These are phyloP conservation scores for Ecdyonurus torrentis DNA, from an alignment of 2,888 invertebrate species.

Conservation along the genomic window DNA sequence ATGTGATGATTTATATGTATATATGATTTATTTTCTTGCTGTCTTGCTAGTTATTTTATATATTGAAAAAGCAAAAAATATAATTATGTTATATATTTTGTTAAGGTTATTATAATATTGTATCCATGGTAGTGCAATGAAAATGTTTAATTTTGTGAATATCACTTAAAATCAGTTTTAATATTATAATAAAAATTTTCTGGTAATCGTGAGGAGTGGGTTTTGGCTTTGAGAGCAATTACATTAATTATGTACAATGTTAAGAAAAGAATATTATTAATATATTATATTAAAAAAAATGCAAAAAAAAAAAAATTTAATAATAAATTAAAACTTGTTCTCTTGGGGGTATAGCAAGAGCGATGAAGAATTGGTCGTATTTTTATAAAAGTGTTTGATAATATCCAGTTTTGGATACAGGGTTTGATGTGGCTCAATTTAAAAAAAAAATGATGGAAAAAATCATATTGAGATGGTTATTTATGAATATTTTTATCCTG, in stretches of 20 bases:
- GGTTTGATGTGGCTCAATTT: neutral
- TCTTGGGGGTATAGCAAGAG: neutral
- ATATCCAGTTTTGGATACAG: neutral
- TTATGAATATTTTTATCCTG: neutral
- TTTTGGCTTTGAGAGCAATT: conserved; percentile 4
- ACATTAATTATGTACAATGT: conserved; percentile 3
- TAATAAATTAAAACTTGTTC: neutral
- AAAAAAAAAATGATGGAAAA: too few species aligned
- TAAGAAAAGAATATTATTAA: neutral
- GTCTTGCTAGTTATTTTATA: neutral
- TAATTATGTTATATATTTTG: neutral
- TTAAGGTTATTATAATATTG: too few species aligned
- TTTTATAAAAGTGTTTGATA: neutral
- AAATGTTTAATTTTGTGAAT: neutral
- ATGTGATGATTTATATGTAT: neutral
- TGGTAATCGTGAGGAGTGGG: conserved; percentile 3
- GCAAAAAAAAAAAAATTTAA: neutral
- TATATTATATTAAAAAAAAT: neutral
- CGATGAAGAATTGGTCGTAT: neutral
- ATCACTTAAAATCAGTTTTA: neutral
- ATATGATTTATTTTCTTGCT: neutral
- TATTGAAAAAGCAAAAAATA: neutral
- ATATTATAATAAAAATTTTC: neutral
- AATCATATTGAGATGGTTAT: neutral
- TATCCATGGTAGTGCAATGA: neutral